Percentiles rank a stretch among this genome's conserved stretches.
These are phyloP conservation scores for Gasterosteus aculeatus DNA, from an alignment of 2,113 vertebrate species.

Conservation along the genomic window DNA sequence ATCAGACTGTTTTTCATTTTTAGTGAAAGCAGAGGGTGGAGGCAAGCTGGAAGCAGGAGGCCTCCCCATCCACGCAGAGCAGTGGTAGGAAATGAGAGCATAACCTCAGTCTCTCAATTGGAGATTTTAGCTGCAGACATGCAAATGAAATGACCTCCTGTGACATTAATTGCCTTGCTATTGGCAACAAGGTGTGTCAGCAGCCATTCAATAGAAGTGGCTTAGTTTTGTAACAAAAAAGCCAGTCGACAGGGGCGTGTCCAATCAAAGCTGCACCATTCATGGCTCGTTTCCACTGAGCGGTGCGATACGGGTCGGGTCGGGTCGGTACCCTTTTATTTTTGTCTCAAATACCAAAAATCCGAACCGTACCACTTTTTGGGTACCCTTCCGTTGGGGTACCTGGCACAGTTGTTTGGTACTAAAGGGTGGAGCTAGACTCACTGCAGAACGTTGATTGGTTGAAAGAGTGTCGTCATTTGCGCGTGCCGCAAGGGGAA, in stretches of 20 bases:
- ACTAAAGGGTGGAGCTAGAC: too few relatives aligned
- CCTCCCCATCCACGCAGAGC: conserved; percentile 23
- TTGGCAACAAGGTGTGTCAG: conserved; percentile 88
- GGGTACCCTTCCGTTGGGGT: too few relatives aligned
- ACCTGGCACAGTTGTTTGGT: too few relatives aligned
- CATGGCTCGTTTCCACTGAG: too few relatives aligned
- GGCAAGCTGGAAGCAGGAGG: conserved; percentile 43
- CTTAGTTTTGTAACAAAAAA: conserved; percentile 79
- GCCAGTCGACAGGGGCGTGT: conserved; percentile 69
- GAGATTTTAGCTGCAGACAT: conserved; percentile 85
- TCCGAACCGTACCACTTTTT: too few relatives aligned
- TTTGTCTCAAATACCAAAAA: too few relatives aligned
- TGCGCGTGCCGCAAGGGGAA: too few relatives aligned
- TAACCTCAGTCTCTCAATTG: conserved; percentile 80
- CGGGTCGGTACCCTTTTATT: too few relatives aligned
- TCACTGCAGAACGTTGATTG: too few relatives aligned
- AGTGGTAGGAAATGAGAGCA: conserved; percentile 47
- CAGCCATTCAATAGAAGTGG: conserved; percentile 82
- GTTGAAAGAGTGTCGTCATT: too few relatives aligned
- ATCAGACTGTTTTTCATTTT: conserved; percentile 78
- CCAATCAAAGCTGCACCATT: background rate
- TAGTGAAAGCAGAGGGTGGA: conserved; percentile 54
- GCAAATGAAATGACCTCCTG: conserved; percentile 89
- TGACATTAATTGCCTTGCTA: conserved; percentile 92
- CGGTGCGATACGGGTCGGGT: too few relatives aligned